Evolutionary conservation across 2,888 invertebrate species (phyloP), one percentile per base, ranked within the genome.

Genomic region (Drosophila nr. perissopoda): DNA sequence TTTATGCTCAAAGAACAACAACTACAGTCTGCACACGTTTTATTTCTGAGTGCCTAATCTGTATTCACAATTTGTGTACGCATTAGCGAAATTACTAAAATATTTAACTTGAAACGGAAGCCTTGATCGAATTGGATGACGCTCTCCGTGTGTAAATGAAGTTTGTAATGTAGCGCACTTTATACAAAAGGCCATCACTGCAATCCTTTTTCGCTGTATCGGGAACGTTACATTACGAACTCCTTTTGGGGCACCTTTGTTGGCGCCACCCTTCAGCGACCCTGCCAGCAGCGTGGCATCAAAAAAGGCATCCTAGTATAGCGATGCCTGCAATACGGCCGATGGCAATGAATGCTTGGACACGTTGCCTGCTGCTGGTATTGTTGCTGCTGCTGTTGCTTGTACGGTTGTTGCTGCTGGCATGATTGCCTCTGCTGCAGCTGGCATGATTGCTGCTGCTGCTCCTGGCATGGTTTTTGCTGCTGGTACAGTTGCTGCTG

Each of bases 281-380:
- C 42, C n/a, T 54, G 69, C 90, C 90, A 90, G 62, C 58, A 69
- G 34, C 70, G 83, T 51, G 90, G 89, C 89, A 90, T 74, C 80
- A 74, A 80, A 51, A 66, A 83, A 0, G 66, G 70, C 84, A 84
- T 88, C 51, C 80, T 80, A 29, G 80, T 73, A 64, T 54, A 90
- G 1, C 87, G 77, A 49, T 65, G 83, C 36, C 72, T 65, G 63
- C 45, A 77, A 42, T 59, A 76, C 13, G 81, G 67, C 13, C 64
- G 66, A 51, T 51, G 67, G 34, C 31, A 76, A 27, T 58, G 58
- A 38, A 67, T 69, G 18, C 51, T 42, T n/a, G 57, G 25, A 69
- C 8, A 54, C 29, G 33, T 16, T 33, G 8, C 18, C 2, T 11
- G 34, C 2, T 48, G 31, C 18, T 53, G 52, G 18, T 38, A n/a